These are phyloP conservation scores for Matsumyia berberina DNA, from an alignment of 2,888 invertebrate genomes.

Conservation along the genomic window DNA sequence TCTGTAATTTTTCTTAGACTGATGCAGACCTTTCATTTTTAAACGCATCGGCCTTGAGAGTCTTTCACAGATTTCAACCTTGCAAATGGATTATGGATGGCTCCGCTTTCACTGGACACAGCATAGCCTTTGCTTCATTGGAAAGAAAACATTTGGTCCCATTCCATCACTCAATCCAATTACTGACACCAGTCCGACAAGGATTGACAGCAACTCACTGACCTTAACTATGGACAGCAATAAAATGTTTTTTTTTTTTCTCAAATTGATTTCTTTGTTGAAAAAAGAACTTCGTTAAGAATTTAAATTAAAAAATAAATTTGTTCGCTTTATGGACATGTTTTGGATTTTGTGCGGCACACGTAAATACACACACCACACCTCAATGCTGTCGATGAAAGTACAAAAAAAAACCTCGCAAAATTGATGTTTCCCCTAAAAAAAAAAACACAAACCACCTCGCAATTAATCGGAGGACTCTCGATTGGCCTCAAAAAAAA, in stretches of 20 bases:
- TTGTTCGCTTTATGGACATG: neutral
- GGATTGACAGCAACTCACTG: neutral
- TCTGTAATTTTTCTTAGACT: too few species aligned
- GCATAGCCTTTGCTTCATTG: too few species aligned
- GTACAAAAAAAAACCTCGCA: neutral
- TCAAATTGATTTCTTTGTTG: conserved; percentile 14
- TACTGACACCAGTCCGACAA: neutral
- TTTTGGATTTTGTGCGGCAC: too few species aligned
- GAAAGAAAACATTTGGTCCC: too few species aligned
- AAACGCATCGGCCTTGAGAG: too few species aligned
- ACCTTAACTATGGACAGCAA: conserved; percentile 3
- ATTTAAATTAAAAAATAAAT: neutral
- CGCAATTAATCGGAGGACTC: conserved; percentile 12
- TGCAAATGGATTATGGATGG: too few species aligned
- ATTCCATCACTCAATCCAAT: neutral
- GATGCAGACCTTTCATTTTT: too few species aligned
- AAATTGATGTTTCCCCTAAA: conserved; percentile 1
- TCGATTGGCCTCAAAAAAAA: neutral
- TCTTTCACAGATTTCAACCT: too few species aligned
- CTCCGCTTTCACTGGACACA: too few species aligned
- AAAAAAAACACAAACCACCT: neutral
- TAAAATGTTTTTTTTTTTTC: conserved; percentile 2
- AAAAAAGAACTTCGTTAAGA: conserved; percentile 8
- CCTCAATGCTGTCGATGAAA: neutral
- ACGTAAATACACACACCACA: neutral